Percentiles rank a stretch among this genome's conserved stretches.
Conservation (phyloP, 2,113 vertebrate genomes). For the Eurystomus gularis region DNA sequence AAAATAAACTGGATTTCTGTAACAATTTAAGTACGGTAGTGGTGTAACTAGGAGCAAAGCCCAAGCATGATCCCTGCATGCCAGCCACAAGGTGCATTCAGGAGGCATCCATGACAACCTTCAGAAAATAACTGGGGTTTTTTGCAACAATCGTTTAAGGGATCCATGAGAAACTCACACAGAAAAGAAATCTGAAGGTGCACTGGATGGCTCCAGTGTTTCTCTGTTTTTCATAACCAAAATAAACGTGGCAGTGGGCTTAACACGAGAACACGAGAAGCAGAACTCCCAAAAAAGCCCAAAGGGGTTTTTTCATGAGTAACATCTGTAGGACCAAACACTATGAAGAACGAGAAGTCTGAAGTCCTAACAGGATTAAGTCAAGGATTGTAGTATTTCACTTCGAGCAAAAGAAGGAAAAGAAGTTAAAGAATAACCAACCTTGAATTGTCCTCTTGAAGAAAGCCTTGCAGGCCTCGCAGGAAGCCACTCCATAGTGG, state of each 20-base stretch:
- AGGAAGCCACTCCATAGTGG: slow-evolving; percentile 98
- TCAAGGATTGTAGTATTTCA: background rate
- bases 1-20: background rate
- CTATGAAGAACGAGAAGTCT: background rate
- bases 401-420: background rate
- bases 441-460: slow-evolving; percentile 99
- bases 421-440: slow-evolving; percentile 73
- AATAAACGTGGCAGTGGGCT: background rate
- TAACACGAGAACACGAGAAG: background rate
- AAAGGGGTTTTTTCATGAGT: background rate
- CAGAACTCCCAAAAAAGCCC: background rate
- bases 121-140: background rate
- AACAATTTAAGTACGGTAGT: background rate
- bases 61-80: fast-evolving
- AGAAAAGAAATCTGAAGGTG: background rate
- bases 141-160: fast-evolving
- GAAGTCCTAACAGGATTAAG: background rate
- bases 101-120: background rate
- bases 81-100: background rate
- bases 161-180: background rate
- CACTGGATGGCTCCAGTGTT: background rate
- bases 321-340: background rate
- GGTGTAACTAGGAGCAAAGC: background rate
- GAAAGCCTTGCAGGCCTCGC: slow-evolving; percentile 99
- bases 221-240: background rate